Percentiles rank a stretch among this genome's conserved stretches.
Conservation (phyloP, 2,113 vertebrate genomes). For the Amazona guildingii region DNA sequence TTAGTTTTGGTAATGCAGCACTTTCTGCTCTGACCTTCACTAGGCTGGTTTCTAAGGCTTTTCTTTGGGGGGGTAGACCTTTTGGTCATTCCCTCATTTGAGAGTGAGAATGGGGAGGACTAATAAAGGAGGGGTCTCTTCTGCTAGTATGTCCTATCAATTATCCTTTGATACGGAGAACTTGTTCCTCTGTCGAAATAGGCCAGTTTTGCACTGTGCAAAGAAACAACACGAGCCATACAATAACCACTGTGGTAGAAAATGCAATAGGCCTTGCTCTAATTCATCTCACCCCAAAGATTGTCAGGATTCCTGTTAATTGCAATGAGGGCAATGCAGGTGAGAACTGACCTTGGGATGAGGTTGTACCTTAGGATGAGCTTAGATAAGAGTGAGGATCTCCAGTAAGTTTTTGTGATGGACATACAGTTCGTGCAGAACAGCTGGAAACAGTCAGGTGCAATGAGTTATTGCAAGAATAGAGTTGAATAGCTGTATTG, state of each 20-base stretch:
- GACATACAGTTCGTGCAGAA: neutral
- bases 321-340: neutral
- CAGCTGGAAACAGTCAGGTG: neutral
- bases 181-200: neutral
- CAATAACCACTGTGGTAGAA: rapidly evolving
- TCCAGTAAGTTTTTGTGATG: neutral
- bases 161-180: neutral
- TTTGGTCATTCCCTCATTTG: neutral
- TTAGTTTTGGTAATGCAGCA: neutral
- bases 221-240: neutral
- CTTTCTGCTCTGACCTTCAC: neutral
- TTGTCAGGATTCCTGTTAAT: neutral
- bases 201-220: rapidly evolving
- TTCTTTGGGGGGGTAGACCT: neutral
- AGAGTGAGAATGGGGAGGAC: neutral
- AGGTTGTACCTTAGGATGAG: neutral
- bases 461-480: neutral
- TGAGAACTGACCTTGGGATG: neutral
- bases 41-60: neutral
- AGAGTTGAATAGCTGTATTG: neutral
- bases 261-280: neutral
- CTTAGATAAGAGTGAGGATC: neutral
- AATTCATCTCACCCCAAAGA: neutral
- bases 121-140: neutral
- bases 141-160: neutral